Evolutionary conservation across 1,140 invertebrate species (phyloP).

Genomic region (Pomacea maculata): DNA sequence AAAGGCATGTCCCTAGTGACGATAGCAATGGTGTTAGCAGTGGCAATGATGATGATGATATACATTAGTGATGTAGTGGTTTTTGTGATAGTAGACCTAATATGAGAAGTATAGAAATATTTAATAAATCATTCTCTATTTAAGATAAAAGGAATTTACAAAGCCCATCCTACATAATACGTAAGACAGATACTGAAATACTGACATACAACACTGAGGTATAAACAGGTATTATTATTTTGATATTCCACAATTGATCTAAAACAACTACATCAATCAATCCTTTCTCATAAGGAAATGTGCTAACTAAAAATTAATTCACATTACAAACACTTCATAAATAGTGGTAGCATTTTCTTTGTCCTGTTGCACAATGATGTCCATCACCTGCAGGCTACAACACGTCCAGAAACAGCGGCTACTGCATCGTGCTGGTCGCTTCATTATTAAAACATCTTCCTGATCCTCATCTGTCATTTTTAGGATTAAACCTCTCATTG

Average conservation of each 20-base stretch:
- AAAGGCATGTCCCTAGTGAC: no score
- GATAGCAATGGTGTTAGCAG: no score
- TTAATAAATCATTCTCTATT: no score
- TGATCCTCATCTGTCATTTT: slow-evolving; percentile 6
- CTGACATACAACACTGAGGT: background rate
- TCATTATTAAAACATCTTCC: slow-evolving; percentile 1
- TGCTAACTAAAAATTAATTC: slow-evolving; percentile 1
- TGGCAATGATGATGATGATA: no score
- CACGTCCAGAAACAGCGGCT: slow-evolving; percentile 22
- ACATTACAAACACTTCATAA: slow-evolving; percentile 17
- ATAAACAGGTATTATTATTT: background rate
- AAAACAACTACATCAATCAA: no score
- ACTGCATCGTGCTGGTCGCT: slow-evolving; percentile 20
- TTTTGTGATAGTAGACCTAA: no score
- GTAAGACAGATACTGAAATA: no score
- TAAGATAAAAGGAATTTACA: no score
- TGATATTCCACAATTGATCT: background rate
- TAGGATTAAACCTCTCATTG: slow-evolving; percentile 2
- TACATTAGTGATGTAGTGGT: no score
- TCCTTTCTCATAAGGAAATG: background rate
- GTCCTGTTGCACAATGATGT: background rate
- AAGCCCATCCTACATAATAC: no score
- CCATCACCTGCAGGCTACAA: slow-evolving; percentile 26
- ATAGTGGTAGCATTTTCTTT: background rate
- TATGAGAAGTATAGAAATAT: no score